phyloP scores from a whole-genome alignment of 2,888 invertebrate genomes.

The Mylabris sibirica region DNA sequence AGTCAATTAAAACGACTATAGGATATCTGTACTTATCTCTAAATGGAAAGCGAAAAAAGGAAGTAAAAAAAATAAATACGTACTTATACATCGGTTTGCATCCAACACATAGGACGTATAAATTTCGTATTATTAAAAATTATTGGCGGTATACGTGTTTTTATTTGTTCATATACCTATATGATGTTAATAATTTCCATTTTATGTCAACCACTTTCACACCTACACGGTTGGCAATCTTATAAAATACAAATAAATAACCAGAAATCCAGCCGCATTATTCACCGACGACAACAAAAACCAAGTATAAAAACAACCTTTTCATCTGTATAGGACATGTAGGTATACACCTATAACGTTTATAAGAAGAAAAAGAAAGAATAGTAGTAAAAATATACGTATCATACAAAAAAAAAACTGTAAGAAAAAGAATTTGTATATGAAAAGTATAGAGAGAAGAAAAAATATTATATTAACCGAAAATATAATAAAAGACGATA shows the following conservation, averaged over 20 bases:
- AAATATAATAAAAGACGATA: conserved; percentile 41
- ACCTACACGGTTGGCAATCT: conserved; percentile 46
- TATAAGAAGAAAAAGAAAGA: background rate
- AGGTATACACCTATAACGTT: conserved; percentile 17
- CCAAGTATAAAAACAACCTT: conserved; percentile 45
- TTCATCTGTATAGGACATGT: conserved; percentile 31
- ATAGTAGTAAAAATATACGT: background rate
- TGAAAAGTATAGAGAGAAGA: background rate
- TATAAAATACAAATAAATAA: conserved; percentile 45
- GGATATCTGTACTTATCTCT: background rate
- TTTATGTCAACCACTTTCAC: conserved; percentile 46
- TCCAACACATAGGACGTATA: conserved; percentile 22
- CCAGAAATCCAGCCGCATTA: conserved; percentile 47
- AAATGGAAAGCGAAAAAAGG: background rate
- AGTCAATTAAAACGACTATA: background rate
- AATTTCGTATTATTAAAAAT: conserved; percentile 36
- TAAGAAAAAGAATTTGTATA: background rate
- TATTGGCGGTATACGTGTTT: conserved; percentile 31
- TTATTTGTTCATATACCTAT: conserved; percentile 36
- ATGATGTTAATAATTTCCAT: conserved; percentile 41
- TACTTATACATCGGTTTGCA: background rate
- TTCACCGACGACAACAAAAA: conserved; percentile 45
- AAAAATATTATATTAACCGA: conserved; percentile 37
- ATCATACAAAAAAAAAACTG: background rate
- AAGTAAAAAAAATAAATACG: background rate